Percentiles rank a stretch among this genome's conserved stretches.
These are phyloP conservation scores for Cydia splendana DNA, from an alignment of 1,140 invertebrate genomes.

Conservation along the genomic window DNA sequence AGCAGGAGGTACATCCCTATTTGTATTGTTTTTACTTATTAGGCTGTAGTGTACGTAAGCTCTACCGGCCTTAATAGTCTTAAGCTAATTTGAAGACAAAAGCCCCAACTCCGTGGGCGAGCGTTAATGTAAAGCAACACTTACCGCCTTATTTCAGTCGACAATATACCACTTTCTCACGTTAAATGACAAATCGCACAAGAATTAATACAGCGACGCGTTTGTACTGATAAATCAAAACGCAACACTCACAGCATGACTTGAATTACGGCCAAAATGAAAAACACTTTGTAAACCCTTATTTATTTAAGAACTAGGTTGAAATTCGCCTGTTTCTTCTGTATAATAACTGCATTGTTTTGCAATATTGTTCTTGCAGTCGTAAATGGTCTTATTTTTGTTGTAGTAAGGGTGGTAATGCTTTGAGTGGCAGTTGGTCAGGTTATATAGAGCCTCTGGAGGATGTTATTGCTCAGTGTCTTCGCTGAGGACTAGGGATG, in stretches of 20 bases:
- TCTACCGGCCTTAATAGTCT: neutral
- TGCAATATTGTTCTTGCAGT: constrained; percentile 43
- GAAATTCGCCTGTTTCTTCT: neutral
- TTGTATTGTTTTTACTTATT: neutral
- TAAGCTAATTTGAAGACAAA: constrained; percentile 6
- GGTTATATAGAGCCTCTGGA: constrained; percentile 63
- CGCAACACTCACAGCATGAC: constrained; percentile 60
- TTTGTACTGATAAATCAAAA: constrained; percentile 73
- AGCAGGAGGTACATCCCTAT: no score
- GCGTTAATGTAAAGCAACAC: constrained; percentile 4
- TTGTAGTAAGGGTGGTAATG: constrained; percentile 33
- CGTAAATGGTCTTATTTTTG: constrained; percentile 34
- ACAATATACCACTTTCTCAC: constrained; percentile 76
- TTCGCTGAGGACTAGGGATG: constrained; percentile 63
- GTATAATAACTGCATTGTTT: constrained; percentile 7
- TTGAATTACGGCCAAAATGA: neutral
- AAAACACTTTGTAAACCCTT: neutral
- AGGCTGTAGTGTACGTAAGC: neutral
- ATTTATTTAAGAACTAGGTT: neutral
- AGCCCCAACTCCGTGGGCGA: constrained; percentile 3
- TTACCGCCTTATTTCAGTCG: constrained; percentile 13
- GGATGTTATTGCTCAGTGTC: constrained; percentile 77
- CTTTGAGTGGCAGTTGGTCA: constrained; percentile 48
- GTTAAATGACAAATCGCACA: constrained; percentile 72
- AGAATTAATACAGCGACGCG: constrained; percentile 72